Percentiles rank a stretch among this genome's conserved stretches.
phyloP scores from a whole-genome alignment of 2,113 vertebrate genomes.

The Malurus elegans region DNA sequence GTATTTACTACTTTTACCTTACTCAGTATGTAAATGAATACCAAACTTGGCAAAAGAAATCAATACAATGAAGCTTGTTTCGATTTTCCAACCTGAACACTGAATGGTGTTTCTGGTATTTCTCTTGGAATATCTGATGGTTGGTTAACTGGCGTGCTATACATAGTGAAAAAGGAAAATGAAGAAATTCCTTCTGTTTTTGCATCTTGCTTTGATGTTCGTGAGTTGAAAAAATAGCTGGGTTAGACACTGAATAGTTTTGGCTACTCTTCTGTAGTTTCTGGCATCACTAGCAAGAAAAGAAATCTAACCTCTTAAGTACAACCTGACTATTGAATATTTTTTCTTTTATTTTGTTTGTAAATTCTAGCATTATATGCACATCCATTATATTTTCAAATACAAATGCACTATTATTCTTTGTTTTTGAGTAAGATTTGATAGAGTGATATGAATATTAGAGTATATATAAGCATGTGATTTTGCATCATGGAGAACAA shows the following conservation, averaged over 20 bases:
- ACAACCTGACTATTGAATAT: background rate
- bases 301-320: background rate
- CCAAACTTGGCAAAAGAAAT: background rate
- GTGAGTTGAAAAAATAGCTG: background rate
- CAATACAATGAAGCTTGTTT: background rate
- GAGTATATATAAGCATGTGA: background rate
- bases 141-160: background rate
- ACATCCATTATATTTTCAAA: background rate
- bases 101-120: background rate
- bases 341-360: background rate
- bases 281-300: background rate
- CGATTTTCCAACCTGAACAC: background rate
- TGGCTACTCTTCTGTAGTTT: background rate
- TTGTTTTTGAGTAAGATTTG: background rate
- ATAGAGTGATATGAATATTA: background rate
- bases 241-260: background rate
- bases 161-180: background rate
- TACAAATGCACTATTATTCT: background rate
- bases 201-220: background rate
- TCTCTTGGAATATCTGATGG: background rate
- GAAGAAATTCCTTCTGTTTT: background rate
- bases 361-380: background rate
- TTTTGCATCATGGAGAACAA: background rate
- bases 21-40: background rate
- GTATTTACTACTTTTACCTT: background rate